Conservation (phyloP, 2,888 invertebrate species). For the Globia sparganii region DNA sequence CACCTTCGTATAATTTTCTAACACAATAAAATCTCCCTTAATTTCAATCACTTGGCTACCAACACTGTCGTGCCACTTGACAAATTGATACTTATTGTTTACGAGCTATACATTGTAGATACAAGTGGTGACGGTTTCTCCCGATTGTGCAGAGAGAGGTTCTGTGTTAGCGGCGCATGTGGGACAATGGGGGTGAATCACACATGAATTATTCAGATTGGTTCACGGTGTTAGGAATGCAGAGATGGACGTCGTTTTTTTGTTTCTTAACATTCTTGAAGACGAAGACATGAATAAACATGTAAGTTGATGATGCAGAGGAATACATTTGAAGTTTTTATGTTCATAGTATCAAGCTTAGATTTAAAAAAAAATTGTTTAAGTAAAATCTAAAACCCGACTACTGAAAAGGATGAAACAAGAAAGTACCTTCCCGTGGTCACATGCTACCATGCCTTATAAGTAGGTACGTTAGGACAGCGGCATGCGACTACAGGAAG, state of each 20-base stretch:
- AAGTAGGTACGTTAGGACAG: too few relatives aligned
- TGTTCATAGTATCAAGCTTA: neutral
- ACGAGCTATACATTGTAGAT: conserved; percentile 10
- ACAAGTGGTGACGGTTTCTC: conserved; percentile 21
- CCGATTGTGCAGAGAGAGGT: conserved; percentile 11
- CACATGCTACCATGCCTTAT: too few relatives aligned
- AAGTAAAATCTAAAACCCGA: too few relatives aligned
- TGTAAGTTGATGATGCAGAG: neutral
- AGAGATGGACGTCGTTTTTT: neutral
- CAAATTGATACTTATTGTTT: conserved; percentile 39
- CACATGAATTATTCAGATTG: conserved; percentile 51
- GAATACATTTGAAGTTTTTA: neutral
- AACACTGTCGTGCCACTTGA: conserved; percentile 27
- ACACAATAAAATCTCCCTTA: neutral
- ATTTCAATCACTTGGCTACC: neutral
- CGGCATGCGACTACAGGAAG: too few relatives aligned
- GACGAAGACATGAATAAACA: neutral
- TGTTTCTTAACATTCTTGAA: conserved; percentile 16
- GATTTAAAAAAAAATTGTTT: too few relatives aligned
- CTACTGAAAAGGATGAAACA: too few relatives aligned
- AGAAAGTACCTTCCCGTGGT: too few relatives aligned
- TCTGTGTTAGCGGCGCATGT: conserved; percentile 7
- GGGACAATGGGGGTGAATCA: conserved; percentile 52
- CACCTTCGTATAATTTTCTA: neutral
- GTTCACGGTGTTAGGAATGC: conserved; percentile 15